phyloP scores from a whole-genome alignment of 1,140 invertebrate species.

The Megathymus violae region DNA sequence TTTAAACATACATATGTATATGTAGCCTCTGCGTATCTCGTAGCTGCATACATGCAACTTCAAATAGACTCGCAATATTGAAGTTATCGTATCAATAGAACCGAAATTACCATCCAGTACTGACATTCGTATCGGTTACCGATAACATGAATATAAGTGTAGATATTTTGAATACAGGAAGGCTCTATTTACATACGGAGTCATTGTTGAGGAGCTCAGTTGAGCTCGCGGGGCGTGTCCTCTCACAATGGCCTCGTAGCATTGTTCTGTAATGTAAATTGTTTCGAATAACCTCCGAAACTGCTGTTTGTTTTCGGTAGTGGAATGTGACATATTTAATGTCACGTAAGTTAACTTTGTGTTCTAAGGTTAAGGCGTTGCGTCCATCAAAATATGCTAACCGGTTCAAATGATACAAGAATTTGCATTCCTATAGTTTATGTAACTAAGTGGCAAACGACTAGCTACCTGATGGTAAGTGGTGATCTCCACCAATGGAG shows the following conservation, averaged over 20 bases:
- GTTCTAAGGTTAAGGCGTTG: too few relatives aligned
- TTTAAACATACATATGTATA: too few relatives aligned
- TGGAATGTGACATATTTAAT: conserved; percentile 44
- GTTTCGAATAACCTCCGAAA: conserved; percentile 48
- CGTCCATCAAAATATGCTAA: too few relatives aligned
- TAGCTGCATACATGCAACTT: too few relatives aligned
- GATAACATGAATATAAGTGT: conserved; percentile 4
- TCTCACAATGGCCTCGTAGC: conserved; percentile 50
- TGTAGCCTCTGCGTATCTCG: too few relatives aligned
- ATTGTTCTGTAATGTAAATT: conserved; percentile 60
- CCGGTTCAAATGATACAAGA: too few relatives aligned
- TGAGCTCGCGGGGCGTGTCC: conserved; percentile 42
- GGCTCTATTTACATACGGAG: conserved; percentile 30
- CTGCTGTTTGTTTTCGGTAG: conserved; percentile 64
- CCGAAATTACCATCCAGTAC: conserved; percentile 11
- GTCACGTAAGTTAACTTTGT: neutral
- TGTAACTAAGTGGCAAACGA: too few relatives aligned
- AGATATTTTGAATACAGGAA: conserved; percentile 17
- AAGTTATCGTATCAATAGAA: neutral
- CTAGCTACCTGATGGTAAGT: too few relatives aligned
- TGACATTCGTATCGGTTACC: conserved; percentile 18
- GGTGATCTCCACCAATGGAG: too few relatives aligned
- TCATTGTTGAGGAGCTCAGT: conserved; percentile 33
- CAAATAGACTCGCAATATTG: neutral
- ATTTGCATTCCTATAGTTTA: too few relatives aligned